Evolutionary conservation across 2,888 invertebrate species (phyloP), one percentile per base, ranked within the genome.

Genomic region (Lasioglossum oenotherae): DNA sequence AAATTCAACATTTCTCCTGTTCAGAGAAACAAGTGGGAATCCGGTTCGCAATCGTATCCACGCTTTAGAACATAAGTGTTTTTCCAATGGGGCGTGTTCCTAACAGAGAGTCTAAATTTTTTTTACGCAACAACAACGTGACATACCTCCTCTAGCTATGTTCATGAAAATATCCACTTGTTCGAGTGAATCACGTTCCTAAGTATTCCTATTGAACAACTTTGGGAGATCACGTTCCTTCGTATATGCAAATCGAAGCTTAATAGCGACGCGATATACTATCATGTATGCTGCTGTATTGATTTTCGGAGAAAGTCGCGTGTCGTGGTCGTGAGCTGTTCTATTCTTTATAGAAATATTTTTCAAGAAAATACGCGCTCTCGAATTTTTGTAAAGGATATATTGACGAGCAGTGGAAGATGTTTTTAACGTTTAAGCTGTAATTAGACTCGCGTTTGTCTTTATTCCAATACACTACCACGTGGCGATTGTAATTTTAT

Each of bases 61-160:
- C 74, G 80, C 79, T 89, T 75, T 90, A 88, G 83, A 81, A 82
- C 83, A 74, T 87, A 87, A 89, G 84, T 87, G 86, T 74, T 89
- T 87, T 90, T 87, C 84, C 81, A 83, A 80, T 87, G 87, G 83
- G 76, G 87, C 80, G 89, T 89, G 91, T 91, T 91, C 91, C 91
- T 91, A 91, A 82, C 87, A 90, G 86, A 91, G 86, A 90, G 85
- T 87, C 85, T 91, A 91, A 87, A 89, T 89, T 89, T 90, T 90
- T 91, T 89, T 88, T 89, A 90, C 83, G 81, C 81, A 78, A 41
- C 60, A 78, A 78, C 46, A 46, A 74, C 74, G 74, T 74, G 64
- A 74, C 80, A 80, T 69, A 80, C 71, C 71, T 49, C 71, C 71
- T 60, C 83, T 86, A 84, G 71, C 49, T 87, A 85, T 88, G 84